Base-by-base conservation (phyloP, 2,797 vertebrate genomes). In the Picus viridis region DNA sequence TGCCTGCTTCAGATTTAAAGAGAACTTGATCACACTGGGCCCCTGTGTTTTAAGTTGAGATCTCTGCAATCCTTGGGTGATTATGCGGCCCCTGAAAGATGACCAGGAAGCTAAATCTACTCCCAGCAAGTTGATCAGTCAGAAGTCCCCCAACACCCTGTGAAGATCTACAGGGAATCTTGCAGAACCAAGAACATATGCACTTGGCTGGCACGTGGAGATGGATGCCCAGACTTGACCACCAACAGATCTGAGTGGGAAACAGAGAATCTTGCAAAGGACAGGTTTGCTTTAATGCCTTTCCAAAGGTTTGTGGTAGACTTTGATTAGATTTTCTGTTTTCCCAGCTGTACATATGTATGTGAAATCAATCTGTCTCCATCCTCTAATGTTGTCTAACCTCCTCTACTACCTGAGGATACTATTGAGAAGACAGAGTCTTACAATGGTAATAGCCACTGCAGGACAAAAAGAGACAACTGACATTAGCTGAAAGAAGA, bases 271-370 rank as follows among this genome's bases (percentile, higher is more conserved):
- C 9, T 79, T 73, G 30, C 13, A 5, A 83, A 92, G 62, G 29
- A 49, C 4, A 4, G 6, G 4, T 43, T 83, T 86, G 9, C 14
- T 93, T 79, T 88, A 47, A 73, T 39, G 23, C 8, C 49, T 54
- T 83, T 89, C n/a, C 53, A 76, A 43, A 81, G 6, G 23, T 83
- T 83, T 36, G 47, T 51, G 26, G 68, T 22, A 68, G 62, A 29
- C 19, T 71, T 77, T 34, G 10, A 43, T 73, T 68, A 5, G 5
- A 43, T 89, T 93, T 90, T 89, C 54, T 19, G 41, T 58, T 71
- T 54, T 65, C 12, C 36, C 32, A 68, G 13, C 3, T 6, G 8
- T 0, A 1, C 2, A 0, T 7, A 16, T 2, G 8, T 16, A 10
- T 70, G 26, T 54, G 54, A 89, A 94, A 89, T 68, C 41, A 39